phyloP scores from a whole-genome alignment of 2,113 vertebrate species.

The Nansenia antarctica region DNA sequence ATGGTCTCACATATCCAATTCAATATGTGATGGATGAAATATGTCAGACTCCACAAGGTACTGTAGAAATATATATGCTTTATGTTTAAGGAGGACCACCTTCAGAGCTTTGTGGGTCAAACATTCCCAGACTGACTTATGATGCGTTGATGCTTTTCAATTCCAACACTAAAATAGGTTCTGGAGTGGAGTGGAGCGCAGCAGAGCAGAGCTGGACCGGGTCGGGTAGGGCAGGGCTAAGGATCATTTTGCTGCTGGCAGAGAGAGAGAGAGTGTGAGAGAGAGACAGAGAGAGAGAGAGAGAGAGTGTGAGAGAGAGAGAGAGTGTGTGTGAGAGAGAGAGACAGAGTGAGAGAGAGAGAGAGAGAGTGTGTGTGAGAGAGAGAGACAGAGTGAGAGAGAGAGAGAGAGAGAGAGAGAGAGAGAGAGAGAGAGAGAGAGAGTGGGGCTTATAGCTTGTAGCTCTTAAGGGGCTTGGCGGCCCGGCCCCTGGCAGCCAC shows the following conservation, averaged over 20 bases:
- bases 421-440: slow-evolving; percentile 4
- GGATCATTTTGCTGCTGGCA: slow-evolving; percentile 37
- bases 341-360: background rate
- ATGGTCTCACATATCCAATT: slow-evolving; percentile 34
- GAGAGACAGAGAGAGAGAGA: background rate
- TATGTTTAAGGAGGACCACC: too few species aligned
- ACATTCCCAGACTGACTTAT: background rate
- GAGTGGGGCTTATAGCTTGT: slow-evolving; percentile 30
- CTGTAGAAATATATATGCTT: too few species aligned
- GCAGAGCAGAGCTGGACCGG: slow-evolving; percentile 9
- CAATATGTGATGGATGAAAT: background rate
- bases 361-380: background rate
- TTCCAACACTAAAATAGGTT: background rate
- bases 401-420: background rate
- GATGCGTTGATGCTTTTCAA: background rate
- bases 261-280: slow-evolving; percentile 4
- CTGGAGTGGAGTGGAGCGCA: background rate
- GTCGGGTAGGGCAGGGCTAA: background rate
- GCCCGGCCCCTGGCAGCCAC: slow-evolving; percentile 36
- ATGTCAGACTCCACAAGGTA: background rate
- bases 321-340: too few species aligned
- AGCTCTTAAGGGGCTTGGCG: slow-evolving; percentile 46
- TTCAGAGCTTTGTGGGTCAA: background rate
- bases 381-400: background rate
- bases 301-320: too few species aligned